These are phyloP conservation scores for Rhamnusium bicolor DNA, from an alignment of 2,888 invertebrate species.

Conservation along the genomic window DNA sequence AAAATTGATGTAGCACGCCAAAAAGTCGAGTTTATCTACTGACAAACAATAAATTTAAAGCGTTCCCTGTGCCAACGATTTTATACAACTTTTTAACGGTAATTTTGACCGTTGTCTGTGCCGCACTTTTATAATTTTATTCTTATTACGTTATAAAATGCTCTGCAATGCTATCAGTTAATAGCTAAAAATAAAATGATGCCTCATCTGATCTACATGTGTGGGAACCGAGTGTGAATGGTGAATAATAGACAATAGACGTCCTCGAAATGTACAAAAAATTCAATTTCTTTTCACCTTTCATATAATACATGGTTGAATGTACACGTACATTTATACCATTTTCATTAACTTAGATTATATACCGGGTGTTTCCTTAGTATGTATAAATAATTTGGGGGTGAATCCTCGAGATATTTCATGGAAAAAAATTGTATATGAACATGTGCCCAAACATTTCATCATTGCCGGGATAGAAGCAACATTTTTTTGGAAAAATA, in stretches of 20 bases:
- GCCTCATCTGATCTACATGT: background rate
- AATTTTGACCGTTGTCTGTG: conserved; percentile 7
- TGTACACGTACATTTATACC: too few species aligned
- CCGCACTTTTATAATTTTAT: background rate
- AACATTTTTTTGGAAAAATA: too few species aligned
- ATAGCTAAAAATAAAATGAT: background rate
- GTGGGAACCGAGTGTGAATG: background rate
- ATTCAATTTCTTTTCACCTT: background rate
- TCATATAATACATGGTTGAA: background rate
- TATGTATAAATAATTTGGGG: too few species aligned
- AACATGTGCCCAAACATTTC: too few species aligned
- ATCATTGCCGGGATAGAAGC: too few species aligned
- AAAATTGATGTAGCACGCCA: conserved; percentile 33
- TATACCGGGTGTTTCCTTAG: too few species aligned
- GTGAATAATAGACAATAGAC: background rate
- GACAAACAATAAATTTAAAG: conserved; percentile 37
- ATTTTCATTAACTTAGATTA: too few species aligned
- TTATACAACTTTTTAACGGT: conserved; percentile 21
- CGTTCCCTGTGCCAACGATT: conserved; percentile 26
- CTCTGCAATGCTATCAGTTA: background rate
- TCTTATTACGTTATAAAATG: background rate
- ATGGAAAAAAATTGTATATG: too few species aligned
- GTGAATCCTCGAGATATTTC: too few species aligned
- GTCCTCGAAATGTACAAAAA: background rate
- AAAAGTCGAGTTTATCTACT: conserved; percentile 29